Evolutionary conservation across 2,113 vertebrate species (phyloP), one percentile per base, ranked within the genome.

Genomic region (Calyptommatus sinebrachiatus): DNA sequence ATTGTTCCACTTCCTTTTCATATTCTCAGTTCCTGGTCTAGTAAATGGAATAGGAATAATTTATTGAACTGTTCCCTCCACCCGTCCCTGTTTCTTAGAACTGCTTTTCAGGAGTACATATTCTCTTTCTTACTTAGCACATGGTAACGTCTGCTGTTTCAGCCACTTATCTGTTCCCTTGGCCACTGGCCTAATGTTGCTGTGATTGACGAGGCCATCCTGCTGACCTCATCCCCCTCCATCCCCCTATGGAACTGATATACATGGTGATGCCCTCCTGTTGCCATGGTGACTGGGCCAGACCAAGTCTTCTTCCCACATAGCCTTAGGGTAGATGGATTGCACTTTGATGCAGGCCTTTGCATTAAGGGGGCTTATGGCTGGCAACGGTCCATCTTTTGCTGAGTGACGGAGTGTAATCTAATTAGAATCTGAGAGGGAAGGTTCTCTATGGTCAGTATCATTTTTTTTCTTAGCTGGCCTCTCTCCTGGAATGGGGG

Each of bases 221-320:
- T 16, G 50, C 71, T 78, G 62, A 83, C 82, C 53, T 83, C 63
- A 68, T 78, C 69, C 70, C 62, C 70, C 70, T 67, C 11, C 14
- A 31, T 29, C 24, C 69, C 69, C 76, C 63, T n/a, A 61, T 31
- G 18, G n/a, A 68, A 50, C 70, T 45, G 65, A 35, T 21, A 41
- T 28, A 68, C 66, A 68, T 62, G 76, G 71, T 48, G 41, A 29
- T 6, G 41, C 63, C 76, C 65, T 71, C 53, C 53, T 63, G 82
- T 78, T 83, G 71, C 82, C 71, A 78, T 83, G 71, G 82, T 35
- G 72, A 83, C 82, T 50, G 28, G 82, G 71, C 71, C 53, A 83
- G 71, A 78, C 53, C 53, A 35, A 53, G 68, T 71, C 14, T 12
- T 29, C 35, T 81, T 62, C 79, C 79, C 53, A 69, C 21, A 48